Base-by-base conservation (phyloP, 2,113 vertebrate genomes). In the Pimephales promelas region DNA sequence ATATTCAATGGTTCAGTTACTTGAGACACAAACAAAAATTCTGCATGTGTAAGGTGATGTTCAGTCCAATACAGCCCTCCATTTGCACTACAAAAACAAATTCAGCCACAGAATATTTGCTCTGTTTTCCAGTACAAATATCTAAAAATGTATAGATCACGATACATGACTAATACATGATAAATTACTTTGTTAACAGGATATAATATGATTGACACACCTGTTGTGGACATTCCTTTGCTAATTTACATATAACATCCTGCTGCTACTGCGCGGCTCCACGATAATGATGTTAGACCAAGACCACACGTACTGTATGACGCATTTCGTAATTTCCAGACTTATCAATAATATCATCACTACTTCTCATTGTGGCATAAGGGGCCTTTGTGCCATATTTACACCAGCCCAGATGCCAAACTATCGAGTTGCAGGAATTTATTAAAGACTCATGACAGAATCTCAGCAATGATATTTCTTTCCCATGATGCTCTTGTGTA, bases 351-450 rank as follows among this genome's bases (percentile, higher is more conserved):
- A 49, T 72, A 68, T 62, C 26, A 86, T 87, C 85, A 45, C 31
- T 85, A 22, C 20, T 71, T 54, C 85, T 26, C 71, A 61, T 74
- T 43, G n/a, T 59, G 84, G 40, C 86, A 91, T 87, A 87, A 91
- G 62, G 79, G 52, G 56, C 83, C 89, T 90, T 91, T 93, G 89
- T 90, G 64, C 76, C 83, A 83, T 85, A 86, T 88, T 90, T 83
- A 88, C 81, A 24, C 36, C 54, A 83, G 86, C 73, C 26, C 84
- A 62, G 52, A 84, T 77, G 56, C 72, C 84, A 83, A 78, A 77
- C 86, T 90, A 79, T 93, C 88, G 47, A 78, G 89, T 92, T 91
- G 70, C 90, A 62, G 87, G 36, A 22, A 83, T 73, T 89, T 88
- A 88, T 92, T 85, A 89, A 91, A 89, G 54, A 86, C 66, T 76